These are phyloP conservation scores for Philonicus albiceps DNA, from an alignment of 2,888 invertebrate genomes.

Conservation along the genomic window DNA sequence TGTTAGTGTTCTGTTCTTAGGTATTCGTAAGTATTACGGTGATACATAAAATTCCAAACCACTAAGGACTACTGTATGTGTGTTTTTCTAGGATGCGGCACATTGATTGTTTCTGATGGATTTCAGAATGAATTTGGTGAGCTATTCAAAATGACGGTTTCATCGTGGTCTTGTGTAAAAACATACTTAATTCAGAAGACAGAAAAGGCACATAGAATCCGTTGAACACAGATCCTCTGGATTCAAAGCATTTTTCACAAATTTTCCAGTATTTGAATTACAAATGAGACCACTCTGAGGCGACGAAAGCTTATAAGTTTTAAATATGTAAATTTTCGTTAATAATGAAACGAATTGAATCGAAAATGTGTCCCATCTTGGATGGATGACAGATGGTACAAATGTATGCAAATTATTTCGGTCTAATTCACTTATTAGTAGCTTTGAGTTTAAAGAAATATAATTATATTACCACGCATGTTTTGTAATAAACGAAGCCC, in stretches of 20 bases:
- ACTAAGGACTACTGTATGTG: neutral
- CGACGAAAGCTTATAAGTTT: constrained; percentile 1
- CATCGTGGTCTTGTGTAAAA: neutral
- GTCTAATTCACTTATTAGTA: neutral
- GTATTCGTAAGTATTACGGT: neutral
- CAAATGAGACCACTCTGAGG: constrained; percentile 5
- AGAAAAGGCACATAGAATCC: neutral
- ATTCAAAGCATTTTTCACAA: neutral
- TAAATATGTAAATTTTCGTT: neutral
- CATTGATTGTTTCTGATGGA: neutral
- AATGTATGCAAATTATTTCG: neutral
- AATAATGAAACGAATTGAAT: constrained; percentile 12
- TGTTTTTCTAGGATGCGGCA: neutral
- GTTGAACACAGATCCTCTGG: neutral
- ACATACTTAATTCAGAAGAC: neutral
- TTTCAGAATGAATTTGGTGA: neutral
- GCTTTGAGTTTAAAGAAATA: neutral
- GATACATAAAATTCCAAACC: neutral
- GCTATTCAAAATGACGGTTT: neutral
- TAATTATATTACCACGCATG: neutral
- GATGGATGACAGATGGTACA: neutral
- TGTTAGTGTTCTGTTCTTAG: neutral
- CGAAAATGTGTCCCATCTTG: neutral
- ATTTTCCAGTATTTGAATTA: neutral
- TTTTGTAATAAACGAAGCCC: neutral